These are phyloP conservation scores for Pogoniulus pusillus DNA, from an alignment of 2,797 vertebrate genomes.

Conservation along the genomic window DNA sequence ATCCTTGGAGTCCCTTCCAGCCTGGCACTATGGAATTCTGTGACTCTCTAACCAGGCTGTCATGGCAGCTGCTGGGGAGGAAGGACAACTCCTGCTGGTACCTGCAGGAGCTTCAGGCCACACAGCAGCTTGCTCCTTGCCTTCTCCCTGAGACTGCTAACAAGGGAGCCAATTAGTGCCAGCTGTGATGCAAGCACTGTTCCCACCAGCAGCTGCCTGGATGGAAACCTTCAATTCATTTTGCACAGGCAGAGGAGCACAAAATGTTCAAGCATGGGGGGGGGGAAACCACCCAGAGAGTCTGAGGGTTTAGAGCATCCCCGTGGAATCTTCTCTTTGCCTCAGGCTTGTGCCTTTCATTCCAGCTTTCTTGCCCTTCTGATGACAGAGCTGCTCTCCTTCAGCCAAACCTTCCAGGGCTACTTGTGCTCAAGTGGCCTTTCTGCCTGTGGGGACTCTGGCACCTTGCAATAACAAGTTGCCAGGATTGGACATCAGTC, in stretches of 20 bases:
- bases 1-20: too few relatives aligned
- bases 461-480: neutral
- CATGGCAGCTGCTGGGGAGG: neutral
- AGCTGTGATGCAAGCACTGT: neutral
- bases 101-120: neutral
- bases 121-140: neutral
- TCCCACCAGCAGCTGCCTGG: neutral
- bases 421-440: neutral
- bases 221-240: constrained; percentile 5
- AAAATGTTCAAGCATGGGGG: neutral
- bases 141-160: neutral
- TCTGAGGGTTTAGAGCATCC: neutral
- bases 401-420: neutral
- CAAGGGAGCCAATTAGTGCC: constrained; percentile 45
- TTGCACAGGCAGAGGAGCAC: neutral
- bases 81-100: neutral
- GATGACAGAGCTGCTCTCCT: neutral
- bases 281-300: neutral
- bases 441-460: neutral
- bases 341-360: neutral
- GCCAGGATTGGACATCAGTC: neutral
- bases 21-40: too few relatives aligned
- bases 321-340: neutral
- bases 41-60: neutral
- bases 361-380: neutral